Evolutionary conservation across 2,113 vertebrate genomes (phyloP).

Genomic region (Oreochromis niloticus): DNA sequence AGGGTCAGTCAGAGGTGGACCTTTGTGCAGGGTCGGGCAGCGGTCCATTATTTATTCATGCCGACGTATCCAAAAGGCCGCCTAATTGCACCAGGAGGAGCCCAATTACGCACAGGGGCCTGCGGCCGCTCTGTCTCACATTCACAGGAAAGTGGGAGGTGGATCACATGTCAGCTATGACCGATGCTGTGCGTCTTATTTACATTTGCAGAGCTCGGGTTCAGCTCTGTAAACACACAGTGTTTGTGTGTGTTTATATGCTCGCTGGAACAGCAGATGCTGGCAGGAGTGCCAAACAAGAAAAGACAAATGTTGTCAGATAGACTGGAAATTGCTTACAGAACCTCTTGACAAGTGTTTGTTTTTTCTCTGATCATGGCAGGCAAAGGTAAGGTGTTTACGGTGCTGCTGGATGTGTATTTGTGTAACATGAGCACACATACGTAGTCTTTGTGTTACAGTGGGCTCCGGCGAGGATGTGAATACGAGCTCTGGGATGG

Average conservation of each 20-base stretch:
- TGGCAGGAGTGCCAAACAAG: not conserved
- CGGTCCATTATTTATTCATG: slow-evolving; percentile 56
- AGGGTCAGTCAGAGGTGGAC: slow-evolving; percentile 44
- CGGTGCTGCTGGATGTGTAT: not conserved
- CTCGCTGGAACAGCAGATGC: not conserved
- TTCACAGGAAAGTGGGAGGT: slow-evolving; percentile 19
- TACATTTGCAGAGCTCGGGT: slow-evolving; percentile 35
- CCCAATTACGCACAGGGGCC: slow-evolving; percentile 10
- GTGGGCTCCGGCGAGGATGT: not conserved
- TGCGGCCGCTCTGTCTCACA: not conserved
- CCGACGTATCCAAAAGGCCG: slow-evolving; percentile 13
- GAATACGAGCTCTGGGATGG: not conserved
- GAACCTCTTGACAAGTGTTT: not conserved
- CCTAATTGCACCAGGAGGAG: slow-evolving; percentile 56
- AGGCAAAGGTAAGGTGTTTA: slow-evolving; percentile 4
- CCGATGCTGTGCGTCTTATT: slow-evolving; percentile 40
- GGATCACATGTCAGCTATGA: slow-evolving; percentile 31
- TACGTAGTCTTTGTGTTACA: not conserved
- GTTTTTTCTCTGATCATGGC: not conserved
- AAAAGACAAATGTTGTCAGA: not conserved
- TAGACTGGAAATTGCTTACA: not conserved
- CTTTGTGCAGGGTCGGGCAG: slow-evolving; percentile 38
- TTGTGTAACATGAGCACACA: not conserved
- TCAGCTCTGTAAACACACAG: slow-evolving; percentile 5
- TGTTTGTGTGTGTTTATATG: not conserved